Evolutionary conservation across 2,888 invertebrate species (phyloP), one percentile per base, ranked within the genome.

Genomic region (Eupithecia pulchellata): DNA sequence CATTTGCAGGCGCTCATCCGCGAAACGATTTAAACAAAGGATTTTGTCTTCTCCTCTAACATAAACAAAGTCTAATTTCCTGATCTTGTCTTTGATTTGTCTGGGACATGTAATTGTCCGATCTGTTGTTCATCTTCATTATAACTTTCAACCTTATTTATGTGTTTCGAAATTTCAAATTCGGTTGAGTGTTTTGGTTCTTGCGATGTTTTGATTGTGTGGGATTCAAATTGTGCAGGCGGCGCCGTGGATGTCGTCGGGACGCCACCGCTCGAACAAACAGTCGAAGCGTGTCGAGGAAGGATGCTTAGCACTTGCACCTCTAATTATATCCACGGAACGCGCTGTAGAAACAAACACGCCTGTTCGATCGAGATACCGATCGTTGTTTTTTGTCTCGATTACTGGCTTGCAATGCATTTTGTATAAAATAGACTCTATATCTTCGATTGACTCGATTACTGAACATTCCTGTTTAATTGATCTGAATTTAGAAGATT

Each of bases 11-110:
- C 82, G 81, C 81, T 88, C 89, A 87, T 86, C 90, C 87, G 91
- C 89, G 88, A 90, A 89, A 82, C 78, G 75, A 81, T 82, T 75
- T 75, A 84, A 89, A 91, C 91, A 92, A 90, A 90, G 89, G 87
- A 92, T 82, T 89, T 85, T 92, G 91, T 92, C 90, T 91, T 91
- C 85, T 92, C 86, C 83, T 75, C 79, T 88, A 84, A 88, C 79
- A 85, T 89, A 90, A 91, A 91, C 93, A 92, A 90, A 92, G 93
- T 92, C 89, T 86, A 90, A 89, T 92, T 92, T 93, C 90, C 91
- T 90, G 88, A 84, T 86, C 83, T 75, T 88, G 86, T 86, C 87
- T 88, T 86, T 84, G 84, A 83, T 79, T 82, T 69, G 75, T 64
- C 57, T 70, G 72, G 69, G 3, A 9, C 66, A 62, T 68, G 68